Conservation (phyloP, 2,888 invertebrate species). For the Gortyna flavago region DNA sequence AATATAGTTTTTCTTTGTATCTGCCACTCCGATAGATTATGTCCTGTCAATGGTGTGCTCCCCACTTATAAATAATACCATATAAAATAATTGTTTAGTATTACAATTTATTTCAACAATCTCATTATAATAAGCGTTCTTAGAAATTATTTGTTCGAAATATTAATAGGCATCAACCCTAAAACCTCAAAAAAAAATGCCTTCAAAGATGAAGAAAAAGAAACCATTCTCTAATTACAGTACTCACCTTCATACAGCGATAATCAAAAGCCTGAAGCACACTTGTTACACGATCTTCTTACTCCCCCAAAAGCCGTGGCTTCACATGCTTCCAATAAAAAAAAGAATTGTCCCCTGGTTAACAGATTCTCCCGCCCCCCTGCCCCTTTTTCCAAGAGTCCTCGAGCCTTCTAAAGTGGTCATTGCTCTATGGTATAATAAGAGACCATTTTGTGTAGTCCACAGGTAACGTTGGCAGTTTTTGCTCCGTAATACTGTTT, state of each 20-base stretch:
- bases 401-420: conserved; percentile 67
- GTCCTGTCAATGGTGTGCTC: no score
- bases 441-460: conserved; percentile 67
- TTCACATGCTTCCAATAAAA: conserved; percentile 20
- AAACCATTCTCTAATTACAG: neutral
- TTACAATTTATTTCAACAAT: no score
- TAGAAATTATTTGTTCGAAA: neutral
- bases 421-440: conserved; percentile 78
- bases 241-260: neutral
- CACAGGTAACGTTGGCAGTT: conserved; percentile 61
- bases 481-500: conserved; percentile 70
- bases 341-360: conserved; percentile 46
- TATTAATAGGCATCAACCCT: no score
- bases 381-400: conserved; percentile 52
- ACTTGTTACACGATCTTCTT: conserved; percentile 33
- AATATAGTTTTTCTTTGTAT: no score
- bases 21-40: no score
- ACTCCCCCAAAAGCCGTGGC: conserved; percentile 27
- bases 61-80: no score
- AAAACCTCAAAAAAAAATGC: neutral
- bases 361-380: conserved; percentile 67
- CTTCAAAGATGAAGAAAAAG: neutral
- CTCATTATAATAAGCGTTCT: neutral
- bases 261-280: conserved; percentile 27
- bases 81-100: no score